These are phyloP conservation scores for Phengaris alcon DNA, from an alignment of 2,888 invertebrate genomes.

Conservation along the genomic window DNA sequence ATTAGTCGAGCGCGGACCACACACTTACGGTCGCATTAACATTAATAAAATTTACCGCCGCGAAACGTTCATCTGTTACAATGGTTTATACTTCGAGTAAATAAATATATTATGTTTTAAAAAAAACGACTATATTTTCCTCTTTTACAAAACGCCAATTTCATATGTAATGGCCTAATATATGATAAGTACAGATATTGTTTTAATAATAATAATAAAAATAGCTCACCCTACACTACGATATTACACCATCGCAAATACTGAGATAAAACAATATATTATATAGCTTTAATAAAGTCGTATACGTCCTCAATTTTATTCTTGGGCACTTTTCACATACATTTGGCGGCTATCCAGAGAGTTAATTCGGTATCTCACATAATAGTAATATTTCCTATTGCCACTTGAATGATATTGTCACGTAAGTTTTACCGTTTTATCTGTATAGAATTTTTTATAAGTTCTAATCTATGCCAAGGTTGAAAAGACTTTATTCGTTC, in stretches of 20 bases:
- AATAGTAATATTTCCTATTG: conserved; percentile 14
- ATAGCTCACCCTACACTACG: not conserved
- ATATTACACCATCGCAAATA: not conserved
- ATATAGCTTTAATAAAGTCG: not conserved
- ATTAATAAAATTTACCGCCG: too few relatives aligned
- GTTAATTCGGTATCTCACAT: conserved; percentile 22
- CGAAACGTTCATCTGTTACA: too few relatives aligned
- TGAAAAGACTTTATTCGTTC: not conserved
- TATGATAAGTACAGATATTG: not conserved
- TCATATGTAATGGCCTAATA: not conserved
- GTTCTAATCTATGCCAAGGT: not conserved
- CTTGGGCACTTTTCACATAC: not conserved
- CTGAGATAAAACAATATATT: not conserved
- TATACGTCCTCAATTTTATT: conserved; percentile 4
- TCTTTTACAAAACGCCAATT: too few relatives aligned
- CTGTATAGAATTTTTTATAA: not conserved
- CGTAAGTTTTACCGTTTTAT: not conserved
- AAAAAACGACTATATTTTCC: too few relatives aligned
- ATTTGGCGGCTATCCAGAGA: conserved; percentile 12
- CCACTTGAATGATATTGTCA: conserved; percentile 3
- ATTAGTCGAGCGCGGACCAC: too few relatives aligned
- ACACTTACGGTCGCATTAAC: too few relatives aligned
- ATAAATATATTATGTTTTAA: too few relatives aligned
- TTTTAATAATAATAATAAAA: not conserved
- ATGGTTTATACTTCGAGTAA: too few relatives aligned